Conservation (phyloP, 2,888 invertebrate genomes). For the Agrypnus murinus region DNA sequence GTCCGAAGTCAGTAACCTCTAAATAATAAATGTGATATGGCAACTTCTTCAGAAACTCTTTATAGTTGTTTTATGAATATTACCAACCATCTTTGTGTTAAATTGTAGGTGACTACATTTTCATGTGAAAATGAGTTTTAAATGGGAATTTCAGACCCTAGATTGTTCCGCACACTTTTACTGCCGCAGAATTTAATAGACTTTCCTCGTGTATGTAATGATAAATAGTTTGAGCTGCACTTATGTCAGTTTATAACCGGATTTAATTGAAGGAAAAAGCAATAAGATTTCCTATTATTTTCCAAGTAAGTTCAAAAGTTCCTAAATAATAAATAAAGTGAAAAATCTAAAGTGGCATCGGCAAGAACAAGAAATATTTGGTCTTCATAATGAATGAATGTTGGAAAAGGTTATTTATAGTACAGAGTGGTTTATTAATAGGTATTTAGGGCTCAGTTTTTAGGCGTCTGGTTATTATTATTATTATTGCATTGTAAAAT, state of each 20-base stretch:
- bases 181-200: conserved; percentile 25
- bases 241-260: too few species aligned
- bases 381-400: too few species aligned
- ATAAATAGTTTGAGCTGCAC: conserved; percentile 21
- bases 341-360: too few species aligned
- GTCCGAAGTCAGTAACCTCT: conserved; percentile 41
- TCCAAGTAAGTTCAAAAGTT: too few species aligned
- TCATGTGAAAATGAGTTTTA: conserved; percentile 31
- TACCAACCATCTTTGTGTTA: conserved; percentile 39
- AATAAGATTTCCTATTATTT: too few species aligned
- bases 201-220: conserved; percentile 14
- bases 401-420: background rate
- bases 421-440: conserved; percentile 9
- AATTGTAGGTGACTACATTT: conserved; percentile 38
- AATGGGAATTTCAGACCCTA: conserved; percentile 26
- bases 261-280: too few species aligned
- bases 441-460: conserved; percentile 2
- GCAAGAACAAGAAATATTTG: too few species aligned
- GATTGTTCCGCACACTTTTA: conserved; percentile 27
- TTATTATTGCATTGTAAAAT: background rate
- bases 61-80: conserved; percentile 46
- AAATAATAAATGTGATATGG: conserved; percentile 37
- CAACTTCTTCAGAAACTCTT: conserved; percentile 44
- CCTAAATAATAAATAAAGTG: too few species aligned
- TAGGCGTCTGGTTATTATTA: conserved; percentile 13